Evolutionary conservation across 2,113 vertebrate species (phyloP).

Genomic region (Asarcornis scutulata): DNA sequence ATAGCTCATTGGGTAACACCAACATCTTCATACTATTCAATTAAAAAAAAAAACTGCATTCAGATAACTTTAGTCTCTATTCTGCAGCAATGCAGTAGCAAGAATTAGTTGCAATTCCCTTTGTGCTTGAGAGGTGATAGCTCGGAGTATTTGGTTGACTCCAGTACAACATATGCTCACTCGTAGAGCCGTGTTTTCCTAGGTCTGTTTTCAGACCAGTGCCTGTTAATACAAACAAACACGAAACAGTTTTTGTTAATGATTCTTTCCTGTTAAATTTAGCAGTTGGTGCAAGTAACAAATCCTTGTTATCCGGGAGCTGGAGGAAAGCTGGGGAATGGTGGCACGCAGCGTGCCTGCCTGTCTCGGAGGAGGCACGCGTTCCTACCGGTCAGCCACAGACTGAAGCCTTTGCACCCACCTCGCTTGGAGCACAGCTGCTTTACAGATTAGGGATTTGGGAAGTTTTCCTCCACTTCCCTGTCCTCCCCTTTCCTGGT

Average conservation of each 20-base stretch:
- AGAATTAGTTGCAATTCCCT: background rate
- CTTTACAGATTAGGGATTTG: background rate
- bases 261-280: background rate
- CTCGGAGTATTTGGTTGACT: background rate
- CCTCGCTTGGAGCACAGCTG: background rate
- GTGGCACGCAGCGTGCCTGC: rapidly evolving
- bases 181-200: background rate
- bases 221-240: background rate
- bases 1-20: background rate
- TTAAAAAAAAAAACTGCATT: background rate
- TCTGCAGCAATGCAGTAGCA: background rate
- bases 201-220: background rate
- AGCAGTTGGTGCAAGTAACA: background rate
- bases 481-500: background rate
- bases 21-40: background rate
- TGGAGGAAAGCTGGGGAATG: background rate
- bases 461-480: background rate
- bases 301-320: background rate
- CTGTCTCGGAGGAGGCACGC: background rate
- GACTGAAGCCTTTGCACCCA: background rate
- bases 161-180: background rate
- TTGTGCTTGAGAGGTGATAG: background rate
- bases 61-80: background rate
- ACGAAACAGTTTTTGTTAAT: background rate
- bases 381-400: background rate